phyloP scores from a whole-genome alignment of 2,797 vertebrate genomes.

The Arvicola amphibius region DNA sequence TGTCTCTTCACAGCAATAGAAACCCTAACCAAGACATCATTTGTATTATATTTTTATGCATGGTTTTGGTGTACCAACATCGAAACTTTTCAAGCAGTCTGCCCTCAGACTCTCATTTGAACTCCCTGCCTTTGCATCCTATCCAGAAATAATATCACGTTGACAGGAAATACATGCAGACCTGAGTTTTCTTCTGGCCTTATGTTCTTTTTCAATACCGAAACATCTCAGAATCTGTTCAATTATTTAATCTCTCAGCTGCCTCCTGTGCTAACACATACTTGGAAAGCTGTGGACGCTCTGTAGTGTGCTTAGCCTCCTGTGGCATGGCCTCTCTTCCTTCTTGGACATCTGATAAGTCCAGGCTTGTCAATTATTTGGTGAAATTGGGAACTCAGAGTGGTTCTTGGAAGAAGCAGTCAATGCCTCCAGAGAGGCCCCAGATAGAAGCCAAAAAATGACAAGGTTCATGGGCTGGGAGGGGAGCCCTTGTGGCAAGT shows the following conservation, averaged over 20 bases:
- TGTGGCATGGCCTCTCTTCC: not conserved
- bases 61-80: not conserved
- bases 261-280: not conserved
- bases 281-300: not conserved
- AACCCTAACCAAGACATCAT: not conserved
- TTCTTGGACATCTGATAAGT: not conserved
- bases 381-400: not conserved
- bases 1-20: not conserved
- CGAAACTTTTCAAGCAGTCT: not conserved
- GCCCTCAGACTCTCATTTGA: not conserved
- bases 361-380: not conserved
- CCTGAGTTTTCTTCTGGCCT: not conserved
- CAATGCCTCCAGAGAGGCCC: not conserved
- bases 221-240: not conserved
- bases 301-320: not conserved
- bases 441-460: not conserved
- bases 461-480: not conserved
- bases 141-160: not conserved
- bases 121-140: not conserved
- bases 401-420: not conserved
- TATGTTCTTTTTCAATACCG: not conserved
- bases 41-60: constrained; percentile 16
- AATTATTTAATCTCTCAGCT: not conserved
- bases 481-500: not conserved
- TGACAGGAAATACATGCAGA: not conserved